Percentiles rank a stretch among this genome's conserved stretches.
Conservation (phyloP, 2,888 invertebrate species). For the Dendrolimus pini region DNA sequence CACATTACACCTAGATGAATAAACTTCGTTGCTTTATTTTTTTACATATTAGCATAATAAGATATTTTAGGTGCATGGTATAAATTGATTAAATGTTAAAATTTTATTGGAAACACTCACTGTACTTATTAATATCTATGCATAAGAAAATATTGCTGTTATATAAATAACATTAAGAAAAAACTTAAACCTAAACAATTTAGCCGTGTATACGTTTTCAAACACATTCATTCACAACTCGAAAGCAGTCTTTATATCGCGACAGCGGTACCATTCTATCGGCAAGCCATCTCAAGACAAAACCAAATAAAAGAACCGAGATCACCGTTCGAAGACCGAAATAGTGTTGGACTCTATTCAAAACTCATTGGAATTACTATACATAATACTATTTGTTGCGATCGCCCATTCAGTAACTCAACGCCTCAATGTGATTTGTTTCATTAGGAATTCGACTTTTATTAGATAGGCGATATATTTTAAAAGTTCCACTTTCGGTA, state of each 20-base stretch:
- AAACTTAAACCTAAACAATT: too few species aligned
- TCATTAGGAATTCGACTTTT: constrained; percentile 56
- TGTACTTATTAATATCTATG: too few species aligned
- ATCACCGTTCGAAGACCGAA: constrained; percentile 64
- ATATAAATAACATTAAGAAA: too few species aligned
- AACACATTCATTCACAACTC: background rate
- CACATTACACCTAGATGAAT: too few species aligned
- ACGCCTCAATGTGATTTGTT: constrained; percentile 55
- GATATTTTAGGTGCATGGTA: too few species aligned
- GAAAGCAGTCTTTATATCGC: constrained; percentile 21
- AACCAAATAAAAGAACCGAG: constrained; percentile 55
- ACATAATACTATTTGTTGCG: constrained; percentile 54
- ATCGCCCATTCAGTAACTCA: constrained; percentile 72
- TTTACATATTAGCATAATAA: too few species aligned
- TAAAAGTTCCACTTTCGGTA: constrained; percentile 25
- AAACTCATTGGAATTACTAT: constrained; percentile 72
- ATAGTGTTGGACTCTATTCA: constrained; percentile 74
- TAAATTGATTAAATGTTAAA: too few species aligned
- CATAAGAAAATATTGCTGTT: too few species aligned
- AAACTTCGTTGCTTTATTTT: too few species aligned
- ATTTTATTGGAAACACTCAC: too few species aligned
- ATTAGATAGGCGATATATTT: constrained; percentile 54
- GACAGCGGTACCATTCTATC: constrained; percentile 37
- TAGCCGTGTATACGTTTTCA: background rate
- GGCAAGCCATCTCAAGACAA: constrained; percentile 39